phyloP scores from a whole-genome alignment of 2,113 vertebrate species.

The Calidris pygmaea region DNA sequence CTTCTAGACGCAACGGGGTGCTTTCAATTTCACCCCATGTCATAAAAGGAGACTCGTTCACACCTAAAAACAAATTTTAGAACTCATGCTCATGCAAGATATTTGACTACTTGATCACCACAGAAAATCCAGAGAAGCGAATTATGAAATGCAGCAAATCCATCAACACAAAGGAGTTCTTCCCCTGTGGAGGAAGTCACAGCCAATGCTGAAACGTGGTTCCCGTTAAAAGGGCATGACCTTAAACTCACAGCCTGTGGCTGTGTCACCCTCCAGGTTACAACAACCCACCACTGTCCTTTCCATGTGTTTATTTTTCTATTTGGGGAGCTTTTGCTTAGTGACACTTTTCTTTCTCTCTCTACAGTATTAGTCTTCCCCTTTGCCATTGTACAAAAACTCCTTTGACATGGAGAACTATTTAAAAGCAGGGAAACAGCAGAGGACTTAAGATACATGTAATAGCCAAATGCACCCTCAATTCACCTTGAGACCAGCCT shows the following conservation, averaged over 20 bases:
- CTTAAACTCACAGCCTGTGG: background rate
- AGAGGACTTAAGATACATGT: background rate
- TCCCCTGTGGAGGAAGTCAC: background rate
- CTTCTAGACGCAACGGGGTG: conserved; percentile 91
- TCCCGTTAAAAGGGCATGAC: background rate
- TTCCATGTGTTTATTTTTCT: background rate
- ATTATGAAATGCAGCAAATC: background rate
- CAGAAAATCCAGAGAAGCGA: background rate
- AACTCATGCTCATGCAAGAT: background rate
- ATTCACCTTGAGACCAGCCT: background rate
- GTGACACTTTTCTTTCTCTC: background rate
- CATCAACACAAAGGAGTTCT: background rate
- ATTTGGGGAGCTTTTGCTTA: background rate
- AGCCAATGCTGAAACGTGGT: background rate
- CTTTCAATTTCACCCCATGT: conserved; percentile 98
- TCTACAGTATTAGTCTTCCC: background rate
- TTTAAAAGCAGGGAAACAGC: background rate
- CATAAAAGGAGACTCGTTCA: conserved; percentile 93
- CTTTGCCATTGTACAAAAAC: background rate
- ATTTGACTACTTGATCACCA: background rate
- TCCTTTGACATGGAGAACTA: accelerated
- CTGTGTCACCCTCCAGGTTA: background rate
- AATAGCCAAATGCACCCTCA: background rate
- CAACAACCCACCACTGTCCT: background rate
- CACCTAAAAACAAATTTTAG: conserved; percentile 69